phyloP scores from a whole-genome alignment of 2,888 invertebrate genomes.

The Seira musarum region DNA sequence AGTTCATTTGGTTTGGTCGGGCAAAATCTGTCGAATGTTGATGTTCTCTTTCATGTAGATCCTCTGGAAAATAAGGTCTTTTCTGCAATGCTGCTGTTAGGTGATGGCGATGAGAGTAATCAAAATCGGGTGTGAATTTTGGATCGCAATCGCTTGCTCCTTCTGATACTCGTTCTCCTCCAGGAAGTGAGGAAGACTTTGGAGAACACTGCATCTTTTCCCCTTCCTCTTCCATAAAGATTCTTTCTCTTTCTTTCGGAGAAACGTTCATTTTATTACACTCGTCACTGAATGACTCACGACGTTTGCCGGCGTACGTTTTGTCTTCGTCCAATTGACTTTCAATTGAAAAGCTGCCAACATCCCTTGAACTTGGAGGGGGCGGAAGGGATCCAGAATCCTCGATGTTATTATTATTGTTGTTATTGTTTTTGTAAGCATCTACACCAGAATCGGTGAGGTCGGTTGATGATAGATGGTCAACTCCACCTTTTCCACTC shows the following conservation, averaged over 20 bases:
- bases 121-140: slow-evolving; percentile 29
- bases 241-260: slow-evolving; percentile 40
- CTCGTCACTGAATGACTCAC: slow-evolving; percentile 44
- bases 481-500: slow-evolving; percentile 37
- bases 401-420: slow-evolving; percentile 54
- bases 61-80: slow-evolving; percentile 39
- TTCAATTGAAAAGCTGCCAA: slow-evolving; percentile 33
- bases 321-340: slow-evolving; percentile 34
- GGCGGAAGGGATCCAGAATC: slow-evolving; percentile 25
- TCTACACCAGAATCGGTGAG: slow-evolving; percentile 34
- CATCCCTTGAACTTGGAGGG: slow-evolving; percentile 24
- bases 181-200: slow-evolving; percentile 23
- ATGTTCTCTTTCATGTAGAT: slow-evolving; percentile 23
- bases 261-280: slow-evolving; percentile 47
- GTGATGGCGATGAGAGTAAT: slow-evolving; percentile 42
- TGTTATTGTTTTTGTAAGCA: slow-evolving; percentile 45
- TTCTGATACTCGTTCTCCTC: neutral
- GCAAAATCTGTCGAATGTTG: slow-evolving; percentile 27
- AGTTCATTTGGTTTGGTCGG: slow-evolving; percentile 21
- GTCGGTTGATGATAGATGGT: slow-evolving; percentile 40
- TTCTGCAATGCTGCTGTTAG: slow-evolving; percentile 38
- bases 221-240: slow-evolving; percentile 40
- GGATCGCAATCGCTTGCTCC: slow-evolving; percentile 2
- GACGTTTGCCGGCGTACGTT: slow-evolving; percentile 28
- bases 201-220: slow-evolving; percentile 52